Evolutionary conservation across 2,797 vertebrate genomes (phyloP).

Genomic region (Hemitrygon akajei): DNA sequence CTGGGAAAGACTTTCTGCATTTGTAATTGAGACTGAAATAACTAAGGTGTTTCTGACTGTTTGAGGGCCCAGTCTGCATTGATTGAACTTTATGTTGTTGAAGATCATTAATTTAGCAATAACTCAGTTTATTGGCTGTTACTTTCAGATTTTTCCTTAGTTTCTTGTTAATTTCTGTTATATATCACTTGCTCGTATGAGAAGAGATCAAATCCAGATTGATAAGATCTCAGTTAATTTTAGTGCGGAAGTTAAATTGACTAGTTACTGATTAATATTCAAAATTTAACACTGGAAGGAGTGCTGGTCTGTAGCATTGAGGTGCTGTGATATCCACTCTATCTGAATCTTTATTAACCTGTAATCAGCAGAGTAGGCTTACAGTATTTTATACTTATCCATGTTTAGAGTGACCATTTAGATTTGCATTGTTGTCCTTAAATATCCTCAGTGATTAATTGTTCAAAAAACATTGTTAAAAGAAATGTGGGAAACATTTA

Average conservation of each 20-base stretch:
- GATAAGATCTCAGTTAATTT: not conserved
- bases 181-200: not conserved
- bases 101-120: not conserved
- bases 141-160: not conserved
- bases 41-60: not conserved
- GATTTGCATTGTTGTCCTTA: not conserved
- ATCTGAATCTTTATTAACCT: not conserved
- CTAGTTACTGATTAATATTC: not conserved
- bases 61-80: not conserved
- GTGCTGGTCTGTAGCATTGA: not conserved
- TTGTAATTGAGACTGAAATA: not conserved
- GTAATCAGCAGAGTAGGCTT: not conserved
- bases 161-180: not conserved
- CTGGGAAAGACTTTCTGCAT: not conserved
- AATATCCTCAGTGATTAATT: not conserved
- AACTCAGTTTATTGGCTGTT: not conserved
- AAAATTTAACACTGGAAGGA: not conserved
- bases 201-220: not conserved
- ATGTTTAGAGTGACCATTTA: not conserved
- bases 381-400: too few species aligned
- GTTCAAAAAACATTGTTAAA: not conserved
- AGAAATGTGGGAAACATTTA: not conserved
- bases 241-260: not conserved
- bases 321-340: not conserved
- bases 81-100: not conserved